phyloP scores from a whole-genome alignment of 2,797 vertebrate genomes.

The Leucoraja ocellata region DNA sequence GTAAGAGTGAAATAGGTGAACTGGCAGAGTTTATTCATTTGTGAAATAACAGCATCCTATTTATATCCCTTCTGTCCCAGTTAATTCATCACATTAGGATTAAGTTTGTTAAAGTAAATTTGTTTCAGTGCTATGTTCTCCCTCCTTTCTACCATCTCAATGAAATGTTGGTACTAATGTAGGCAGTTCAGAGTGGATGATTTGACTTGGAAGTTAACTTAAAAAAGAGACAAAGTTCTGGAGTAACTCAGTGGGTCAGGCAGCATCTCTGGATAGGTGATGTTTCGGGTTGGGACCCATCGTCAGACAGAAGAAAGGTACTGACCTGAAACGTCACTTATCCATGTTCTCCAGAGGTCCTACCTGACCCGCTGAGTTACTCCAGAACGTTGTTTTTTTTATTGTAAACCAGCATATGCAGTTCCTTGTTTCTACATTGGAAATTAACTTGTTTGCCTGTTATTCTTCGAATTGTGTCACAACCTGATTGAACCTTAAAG shows the following conservation, averaged over 20 bases:
- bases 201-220: neutral
- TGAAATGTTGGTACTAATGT: neutral
- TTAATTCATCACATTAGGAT: neutral
- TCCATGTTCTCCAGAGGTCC: too few species aligned
- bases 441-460: neutral
- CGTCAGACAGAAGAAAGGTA: too few species aligned
- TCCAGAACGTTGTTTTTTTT: too few species aligned
- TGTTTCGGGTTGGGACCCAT: too few species aligned
- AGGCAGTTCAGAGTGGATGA: neutral
- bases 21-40: neutral
- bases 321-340: too few species aligned
- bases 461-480: neutral
- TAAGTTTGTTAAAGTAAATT: neutral
- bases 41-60: neutral
- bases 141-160: neutral
- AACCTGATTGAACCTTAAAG: too few species aligned
- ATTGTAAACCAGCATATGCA: too few species aligned
- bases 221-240: too few species aligned
- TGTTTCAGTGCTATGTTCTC: neutral
- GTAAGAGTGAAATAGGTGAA: neutral
- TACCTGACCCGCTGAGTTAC: too few species aligned
- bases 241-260: too few species aligned
- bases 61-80: neutral
- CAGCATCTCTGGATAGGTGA: too few species aligned
- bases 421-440: neutral